phyloP scores from a whole-genome alignment of 1,140 invertebrate species.

The Himalopsyche phryganea region DNA sequence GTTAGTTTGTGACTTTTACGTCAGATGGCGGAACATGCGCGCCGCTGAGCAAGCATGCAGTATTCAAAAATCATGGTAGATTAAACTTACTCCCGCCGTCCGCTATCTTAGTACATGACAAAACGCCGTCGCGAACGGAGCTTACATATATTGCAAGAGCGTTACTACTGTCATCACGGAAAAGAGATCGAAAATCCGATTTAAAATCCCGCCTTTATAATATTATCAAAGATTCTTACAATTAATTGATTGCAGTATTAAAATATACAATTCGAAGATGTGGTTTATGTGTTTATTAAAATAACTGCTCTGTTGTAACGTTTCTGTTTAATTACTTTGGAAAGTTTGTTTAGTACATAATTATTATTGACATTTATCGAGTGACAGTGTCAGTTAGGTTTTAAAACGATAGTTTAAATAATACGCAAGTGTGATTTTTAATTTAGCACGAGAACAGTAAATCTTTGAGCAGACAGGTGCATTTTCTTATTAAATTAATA shows the following conservation, averaged over 20 bases:
- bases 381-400: slow-evolving; percentile 17
- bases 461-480: no score
- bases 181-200: slow-evolving; percentile 15
- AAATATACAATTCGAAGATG: neutral
- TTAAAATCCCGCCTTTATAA: slow-evolving; percentile 16
- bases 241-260: slow-evolving; percentile 2
- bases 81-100: slow-evolving; percentile 1
- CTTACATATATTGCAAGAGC: neutral
- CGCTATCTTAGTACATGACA: slow-evolving; percentile 6
- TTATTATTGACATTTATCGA: slow-evolving; percentile 13
- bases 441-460: no score
- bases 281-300: slow-evolving; percentile 4
- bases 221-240: slow-evolving; percentile 1
- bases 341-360: neutral
- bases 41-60: neutral
- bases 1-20: no score
- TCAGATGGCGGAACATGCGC: slow-evolving; percentile 14
- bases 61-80: slow-evolving; percentile 15
- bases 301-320: neutral
- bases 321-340: no score
- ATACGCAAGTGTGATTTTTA: no score
- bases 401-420: no score
- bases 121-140: slow-evolving; percentile 11
- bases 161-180: slow-evolving; percentile 4
- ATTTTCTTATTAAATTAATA: no score